A percentile compares a stretch with the other conserved stretches of the same genome.
These are phyloP conservation scores for Phataginus tricuspis DNA, from an alignment of 2,797 vertebrate species.

Conservation along the genomic window DNA sequence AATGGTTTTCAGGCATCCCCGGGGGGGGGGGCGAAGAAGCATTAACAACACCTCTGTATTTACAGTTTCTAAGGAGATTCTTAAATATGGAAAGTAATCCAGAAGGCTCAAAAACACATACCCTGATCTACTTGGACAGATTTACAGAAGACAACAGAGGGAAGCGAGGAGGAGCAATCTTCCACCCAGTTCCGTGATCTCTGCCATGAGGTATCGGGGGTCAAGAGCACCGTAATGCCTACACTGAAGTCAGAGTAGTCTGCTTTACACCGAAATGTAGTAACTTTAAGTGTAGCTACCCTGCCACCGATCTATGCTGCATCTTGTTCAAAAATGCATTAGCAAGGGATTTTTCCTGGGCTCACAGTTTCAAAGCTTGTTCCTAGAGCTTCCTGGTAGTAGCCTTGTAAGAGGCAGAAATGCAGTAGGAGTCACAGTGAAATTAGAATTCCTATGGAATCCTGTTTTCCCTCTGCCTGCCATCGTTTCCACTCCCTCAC, in stretches of 20 bases:
- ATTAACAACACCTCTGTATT: neutral
- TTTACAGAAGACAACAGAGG: neutral
- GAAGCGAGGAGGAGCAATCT: neutral
- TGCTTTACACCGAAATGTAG: slow-evolving; percentile 46
- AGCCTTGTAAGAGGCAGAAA: neutral
- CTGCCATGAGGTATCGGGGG: neutral
- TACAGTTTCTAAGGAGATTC: slow-evolving; percentile 16
- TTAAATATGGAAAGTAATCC: neutral
- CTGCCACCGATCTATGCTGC: slow-evolving; percentile 62
- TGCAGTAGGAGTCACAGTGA: neutral
- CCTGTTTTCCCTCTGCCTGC: neutral
- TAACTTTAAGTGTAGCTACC: slow-evolving; percentile 58
- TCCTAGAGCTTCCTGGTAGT: slow-evolving; percentile 9
- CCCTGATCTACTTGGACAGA: neutral
- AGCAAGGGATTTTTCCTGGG: slow-evolving; percentile 49
- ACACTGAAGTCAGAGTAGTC: neutral
- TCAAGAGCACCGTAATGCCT: neutral
- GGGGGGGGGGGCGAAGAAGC: neutral
- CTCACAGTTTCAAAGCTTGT: slow-evolving; percentile 69
- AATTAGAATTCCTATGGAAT: neutral
- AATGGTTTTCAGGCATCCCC: neutral
- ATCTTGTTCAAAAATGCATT: slow-evolving; percentile 61
- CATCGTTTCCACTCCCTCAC: neutral
- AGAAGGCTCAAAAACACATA: neutral
- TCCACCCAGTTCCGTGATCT: neutral